Conservation (phyloP, 2,888 invertebrate species). For the Stramonita haemastoma region DNA sequence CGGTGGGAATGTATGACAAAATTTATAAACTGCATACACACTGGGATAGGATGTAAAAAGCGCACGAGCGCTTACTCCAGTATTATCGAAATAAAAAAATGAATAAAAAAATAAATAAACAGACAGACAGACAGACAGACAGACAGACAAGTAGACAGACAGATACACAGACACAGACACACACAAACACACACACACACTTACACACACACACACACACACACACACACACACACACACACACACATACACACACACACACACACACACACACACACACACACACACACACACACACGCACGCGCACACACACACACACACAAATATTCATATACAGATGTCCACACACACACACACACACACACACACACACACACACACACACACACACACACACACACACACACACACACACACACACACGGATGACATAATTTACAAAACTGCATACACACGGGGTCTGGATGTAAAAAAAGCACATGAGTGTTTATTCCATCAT, state of each 20-base stretch:
- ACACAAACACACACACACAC: not conserved
- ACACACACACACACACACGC: not conserved
- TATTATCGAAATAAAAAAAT: too few species aligned
- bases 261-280: not conserved
- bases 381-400: conserved; percentile 3
- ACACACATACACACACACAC: not conserved
- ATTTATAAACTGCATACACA: too few species aligned
- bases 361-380: not conserved
- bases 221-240: not conserved
- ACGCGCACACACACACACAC: not conserved
- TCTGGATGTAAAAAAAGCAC: too few species aligned
- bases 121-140: too few species aligned
- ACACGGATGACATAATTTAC: not conserved
- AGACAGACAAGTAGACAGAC: too few species aligned
- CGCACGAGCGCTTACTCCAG: too few species aligned
- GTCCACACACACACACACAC: not conserved
- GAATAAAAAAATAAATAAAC: too few species aligned
- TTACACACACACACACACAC: not conserved
- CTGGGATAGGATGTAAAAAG: too few species aligned
- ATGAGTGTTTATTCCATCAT: too few species aligned
- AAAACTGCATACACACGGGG: not conserved
- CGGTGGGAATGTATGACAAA: too few species aligned
- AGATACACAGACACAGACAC: not conserved
- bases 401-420: not conserved
- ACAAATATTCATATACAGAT: not conserved